Percentiles rank a stretch among this genome's conserved stretches.
Evolutionary conservation across 2,797 vertebrate species (phyloP).

Genomic region (Gymnothorax javanicus): DNA sequence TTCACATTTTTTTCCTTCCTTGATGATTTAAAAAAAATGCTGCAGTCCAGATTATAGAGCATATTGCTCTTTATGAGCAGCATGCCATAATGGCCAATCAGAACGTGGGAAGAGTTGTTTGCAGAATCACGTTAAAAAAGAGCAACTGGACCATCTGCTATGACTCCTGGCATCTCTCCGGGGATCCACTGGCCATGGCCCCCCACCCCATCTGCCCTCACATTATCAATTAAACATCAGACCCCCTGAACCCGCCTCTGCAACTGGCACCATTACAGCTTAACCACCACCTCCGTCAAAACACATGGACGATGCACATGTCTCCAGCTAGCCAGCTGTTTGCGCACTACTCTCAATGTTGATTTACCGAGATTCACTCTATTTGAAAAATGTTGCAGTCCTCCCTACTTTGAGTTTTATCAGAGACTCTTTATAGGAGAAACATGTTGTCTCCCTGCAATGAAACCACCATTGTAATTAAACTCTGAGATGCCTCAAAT

Average conservation of each 20-base stretch:
- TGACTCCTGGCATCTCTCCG: conserved; percentile 89
- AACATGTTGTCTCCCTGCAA: not conserved
- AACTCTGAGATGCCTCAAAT: not conserved
- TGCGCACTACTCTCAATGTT: conserved; percentile 62
- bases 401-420: not conserved
- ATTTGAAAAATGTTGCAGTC: conserved; percentile 4
- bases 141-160: conserved; percentile 97
- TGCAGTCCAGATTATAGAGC: conserved; percentile 94
- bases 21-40: conserved; percentile 72
- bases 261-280: conserved; percentile 80
- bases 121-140: conserved; percentile 95
- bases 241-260: conserved; percentile 47
- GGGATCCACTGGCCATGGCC: conserved; percentile 76
- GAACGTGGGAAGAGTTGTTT: conserved; percentile 80
- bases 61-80: conserved; percentile 96
- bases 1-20: conserved; percentile 67
- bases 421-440: not conserved
- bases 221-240: conserved; percentile 98
- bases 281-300: conserved; percentile 61
- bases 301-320: conserved; percentile 79
- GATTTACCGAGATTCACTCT: conserved; percentile 11
- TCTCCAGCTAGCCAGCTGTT: conserved; percentile 75
- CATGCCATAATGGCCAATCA: conserved; percentile 97
- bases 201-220: conserved; percentile 91
- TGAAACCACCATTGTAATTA: not conserved